These are phyloP conservation scores for Tetragonisca angustula DNA, from an alignment of 2,888 invertebrate genomes.

Conservation along the genomic window DNA sequence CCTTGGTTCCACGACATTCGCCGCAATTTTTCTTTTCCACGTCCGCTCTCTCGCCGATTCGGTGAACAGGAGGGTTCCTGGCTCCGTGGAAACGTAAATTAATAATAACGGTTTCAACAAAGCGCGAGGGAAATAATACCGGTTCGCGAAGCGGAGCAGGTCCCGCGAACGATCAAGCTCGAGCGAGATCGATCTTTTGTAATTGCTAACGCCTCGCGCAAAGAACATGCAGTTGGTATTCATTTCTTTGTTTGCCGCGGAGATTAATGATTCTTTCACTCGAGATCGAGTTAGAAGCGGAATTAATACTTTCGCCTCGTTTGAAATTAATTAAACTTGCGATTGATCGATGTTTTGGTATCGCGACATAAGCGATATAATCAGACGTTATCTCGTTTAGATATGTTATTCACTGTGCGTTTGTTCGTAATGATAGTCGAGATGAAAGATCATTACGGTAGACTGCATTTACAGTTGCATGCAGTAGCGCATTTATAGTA, in stretches of 20 bases:
- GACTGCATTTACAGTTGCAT: no score
- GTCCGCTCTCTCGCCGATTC: slow-evolving; percentile 55
- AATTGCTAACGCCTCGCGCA: neutral
- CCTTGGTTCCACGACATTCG: slow-evolving; percentile 67
- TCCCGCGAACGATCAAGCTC: neutral
- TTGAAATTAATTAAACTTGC: no score
- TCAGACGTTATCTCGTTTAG: no score
- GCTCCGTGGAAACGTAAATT: slow-evolving; percentile 31
- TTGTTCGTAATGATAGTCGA: no score
- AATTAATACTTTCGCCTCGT: neutral
- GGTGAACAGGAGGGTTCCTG: slow-evolving; percentile 32
- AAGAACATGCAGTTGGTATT: no score
- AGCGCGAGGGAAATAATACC: neutral
- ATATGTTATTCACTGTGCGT: no score
- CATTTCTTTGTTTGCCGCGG: neutral
- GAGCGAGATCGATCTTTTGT: neutral
- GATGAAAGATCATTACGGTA: no score
- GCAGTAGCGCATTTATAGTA: no score
- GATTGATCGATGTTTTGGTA: no score
- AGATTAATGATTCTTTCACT: neutral
- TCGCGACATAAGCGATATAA: no score
- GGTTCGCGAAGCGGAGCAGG: neutral
- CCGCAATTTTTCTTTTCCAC: slow-evolving; percentile 67
- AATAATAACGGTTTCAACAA: slow-evolving; percentile 26
- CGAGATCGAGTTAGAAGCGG: no score